Percentiles rank a stretch among this genome's conserved stretches.
These are phyloP conservation scores for Cygnus olor DNA, from an alignment of 2,797 vertebrate species.

Conservation along the genomic window DNA sequence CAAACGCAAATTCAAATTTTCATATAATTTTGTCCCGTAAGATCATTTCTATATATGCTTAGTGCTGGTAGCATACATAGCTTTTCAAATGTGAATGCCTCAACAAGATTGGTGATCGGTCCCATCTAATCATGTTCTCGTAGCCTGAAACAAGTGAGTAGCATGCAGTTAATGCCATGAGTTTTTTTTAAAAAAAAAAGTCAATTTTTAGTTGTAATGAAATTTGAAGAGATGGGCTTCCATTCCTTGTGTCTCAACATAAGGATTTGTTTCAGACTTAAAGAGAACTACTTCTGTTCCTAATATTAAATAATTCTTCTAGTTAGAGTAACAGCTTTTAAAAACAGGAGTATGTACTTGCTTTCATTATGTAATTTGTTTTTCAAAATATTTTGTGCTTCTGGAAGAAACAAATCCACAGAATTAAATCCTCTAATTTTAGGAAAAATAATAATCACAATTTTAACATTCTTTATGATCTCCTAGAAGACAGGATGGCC, in stretches of 20 bases:
- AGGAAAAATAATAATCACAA: background rate
- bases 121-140: background rate
- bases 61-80: background rate
- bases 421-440: background rate
- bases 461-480: background rate
- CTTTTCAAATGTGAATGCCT: background rate
- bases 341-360: background rate
- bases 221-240: background rate
- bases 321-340: background rate
- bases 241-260: background rate
- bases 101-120: background rate
- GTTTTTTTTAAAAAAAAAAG: background rate
- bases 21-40: background rate
- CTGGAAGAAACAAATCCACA: background rate
- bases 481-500: background rate
- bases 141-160: background rate
- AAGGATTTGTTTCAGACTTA: background rate
- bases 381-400: background rate
- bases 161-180: background rate
- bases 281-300: background rate
- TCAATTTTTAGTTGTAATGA: background rate
- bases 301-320: background rate
- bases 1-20: background rate
- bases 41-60: background rate
- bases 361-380: background rate